phyloP scores from a whole-genome alignment of 2,113 vertebrate species.

The Melanerpes formicivorus region DNA sequence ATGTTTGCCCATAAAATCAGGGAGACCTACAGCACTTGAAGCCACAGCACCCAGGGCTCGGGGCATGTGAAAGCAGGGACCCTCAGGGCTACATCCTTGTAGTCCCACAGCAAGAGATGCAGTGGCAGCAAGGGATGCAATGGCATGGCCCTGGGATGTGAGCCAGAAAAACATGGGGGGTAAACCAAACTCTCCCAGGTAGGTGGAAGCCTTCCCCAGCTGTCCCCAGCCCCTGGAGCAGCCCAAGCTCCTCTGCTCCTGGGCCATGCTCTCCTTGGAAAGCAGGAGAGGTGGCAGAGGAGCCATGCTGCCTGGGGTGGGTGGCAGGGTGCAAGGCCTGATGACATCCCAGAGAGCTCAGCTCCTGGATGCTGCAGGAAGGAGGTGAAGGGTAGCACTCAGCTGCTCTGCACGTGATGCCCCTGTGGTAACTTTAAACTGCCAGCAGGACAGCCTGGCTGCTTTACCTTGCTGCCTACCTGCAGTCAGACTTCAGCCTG shows the following conservation, averaged over 20 bases:
- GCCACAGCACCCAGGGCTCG: neutral
- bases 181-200: neutral
- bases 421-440: neutral
- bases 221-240: neutral
- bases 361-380: neutral
- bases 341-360: neutral
- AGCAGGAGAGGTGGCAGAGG: neutral
- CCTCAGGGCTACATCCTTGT: neutral
- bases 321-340: neutral
- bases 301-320: neutral
- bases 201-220: neutral
- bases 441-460: neutral
- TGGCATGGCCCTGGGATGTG: accelerated
- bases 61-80: neutral
- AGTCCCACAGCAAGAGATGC: neutral
- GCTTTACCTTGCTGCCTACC: neutral
- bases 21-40: neutral
- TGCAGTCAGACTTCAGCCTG: neutral
- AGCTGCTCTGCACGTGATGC: neutral
- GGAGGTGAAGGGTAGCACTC: slow-evolving; percentile 11
- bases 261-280: neutral
- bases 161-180: accelerated
- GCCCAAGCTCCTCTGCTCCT: neutral
- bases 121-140: accelerated
- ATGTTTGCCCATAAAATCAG: neutral